Evolutionary conservation across 2,113 vertebrate species (phyloP).

Genomic region (Cyanoramphus novaezelandiae): DNA sequence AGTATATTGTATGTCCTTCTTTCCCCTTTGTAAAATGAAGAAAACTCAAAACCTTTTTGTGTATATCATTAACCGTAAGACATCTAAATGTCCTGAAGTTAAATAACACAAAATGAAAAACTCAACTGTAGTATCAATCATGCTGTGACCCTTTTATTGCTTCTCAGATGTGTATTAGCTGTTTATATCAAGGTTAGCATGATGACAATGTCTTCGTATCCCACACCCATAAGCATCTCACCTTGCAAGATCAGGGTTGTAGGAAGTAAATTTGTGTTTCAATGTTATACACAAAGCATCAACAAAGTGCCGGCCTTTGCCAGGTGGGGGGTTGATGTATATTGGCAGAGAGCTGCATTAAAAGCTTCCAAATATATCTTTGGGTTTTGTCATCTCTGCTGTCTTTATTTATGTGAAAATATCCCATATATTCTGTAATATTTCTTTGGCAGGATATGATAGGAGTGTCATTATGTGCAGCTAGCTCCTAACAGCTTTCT

Average conservation of each 20-base stretch:
- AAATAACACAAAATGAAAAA: not conserved
- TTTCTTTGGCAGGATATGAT: not conserved
- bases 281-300: not conserved
- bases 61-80: not conserved
- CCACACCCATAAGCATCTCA: not conserved
- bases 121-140: accelerated
- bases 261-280: not conserved
- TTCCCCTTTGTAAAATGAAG: not conserved
- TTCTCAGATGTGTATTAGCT: not conserved
- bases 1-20: not conserved
- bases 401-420: not conserved
- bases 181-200: not conserved
- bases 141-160: not conserved
- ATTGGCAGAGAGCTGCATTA: not conserved
- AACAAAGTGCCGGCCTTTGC: not conserved
- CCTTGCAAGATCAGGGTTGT: not conserved
- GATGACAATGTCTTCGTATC: not conserved
- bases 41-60: not conserved
- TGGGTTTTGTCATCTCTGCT: not conserved
- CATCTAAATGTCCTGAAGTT: not conserved
- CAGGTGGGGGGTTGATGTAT: not conserved
- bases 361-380: not conserved
- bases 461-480: not conserved
- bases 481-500: not conserved
- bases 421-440: not conserved